A percentile compares a stretch with the other conserved stretches of the same genome.
phyloP scores from a whole-genome alignment of 2,888 invertebrate genomes.

The Orthosia cruda region DNA sequence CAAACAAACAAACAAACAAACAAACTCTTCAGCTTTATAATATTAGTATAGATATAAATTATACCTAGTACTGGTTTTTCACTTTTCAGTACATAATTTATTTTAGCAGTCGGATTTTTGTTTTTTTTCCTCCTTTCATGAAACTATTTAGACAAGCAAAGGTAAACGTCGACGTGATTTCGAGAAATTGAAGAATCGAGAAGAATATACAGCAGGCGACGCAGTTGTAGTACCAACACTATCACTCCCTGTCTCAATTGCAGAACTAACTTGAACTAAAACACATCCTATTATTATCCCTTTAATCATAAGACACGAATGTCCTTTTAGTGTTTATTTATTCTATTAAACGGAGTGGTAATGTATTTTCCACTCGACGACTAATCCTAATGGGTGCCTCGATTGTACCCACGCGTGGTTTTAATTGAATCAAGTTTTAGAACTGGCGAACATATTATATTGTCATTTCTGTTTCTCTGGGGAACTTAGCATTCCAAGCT shows the following conservation, averaged over 20 bases:
- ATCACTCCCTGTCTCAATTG: not conserved
- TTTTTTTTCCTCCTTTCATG: not conserved
- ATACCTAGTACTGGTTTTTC: too few species aligned
- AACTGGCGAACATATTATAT: constrained; percentile 56
- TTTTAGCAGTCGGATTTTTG: too few species aligned
- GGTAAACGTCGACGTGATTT: too few species aligned
- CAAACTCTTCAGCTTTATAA: too few species aligned
- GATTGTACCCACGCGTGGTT: constrained; percentile 63
- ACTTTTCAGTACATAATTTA: too few species aligned
- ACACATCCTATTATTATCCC: constrained; percentile 58
- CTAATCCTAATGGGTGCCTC: constrained; percentile 60
- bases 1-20: too few species aligned
- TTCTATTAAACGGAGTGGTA: constrained; percentile 73
- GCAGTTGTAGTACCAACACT: not conserved
- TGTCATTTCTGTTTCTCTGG: constrained; percentile 51
- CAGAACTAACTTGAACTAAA: not conserved
- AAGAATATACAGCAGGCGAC: not conserved
- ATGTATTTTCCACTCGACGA: constrained; percentile 71
- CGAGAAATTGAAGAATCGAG: not conserved
- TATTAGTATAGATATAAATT: too few species aligned
- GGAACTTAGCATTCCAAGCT: constrained; percentile 43
- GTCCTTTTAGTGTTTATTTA: constrained; percentile 74
- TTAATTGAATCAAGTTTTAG: constrained; percentile 66
- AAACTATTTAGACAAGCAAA: too few species aligned
- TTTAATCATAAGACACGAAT: constrained; percentile 63